These are phyloP conservation scores for Ranitomeya variabilis DNA, from an alignment of 2,113 vertebrate species.

Conservation along the genomic window DNA sequence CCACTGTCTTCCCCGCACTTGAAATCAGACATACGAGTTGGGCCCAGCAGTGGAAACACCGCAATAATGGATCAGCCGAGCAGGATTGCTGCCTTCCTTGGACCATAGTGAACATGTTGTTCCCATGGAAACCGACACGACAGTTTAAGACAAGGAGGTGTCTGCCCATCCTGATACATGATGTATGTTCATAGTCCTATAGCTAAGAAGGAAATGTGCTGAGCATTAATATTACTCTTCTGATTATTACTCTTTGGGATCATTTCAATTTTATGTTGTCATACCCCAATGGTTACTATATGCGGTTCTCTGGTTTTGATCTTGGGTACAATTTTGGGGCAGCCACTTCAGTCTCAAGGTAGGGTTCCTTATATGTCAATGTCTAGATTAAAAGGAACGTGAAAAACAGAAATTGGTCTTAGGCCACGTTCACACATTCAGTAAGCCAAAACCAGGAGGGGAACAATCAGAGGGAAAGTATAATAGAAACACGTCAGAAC, in stretches of 20 bases:
- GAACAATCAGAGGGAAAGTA: too few relatives aligned
- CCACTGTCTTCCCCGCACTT: background rate
- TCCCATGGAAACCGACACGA: constrained; percentile 9
- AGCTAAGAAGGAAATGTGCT: background rate
- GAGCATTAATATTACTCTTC: background rate
- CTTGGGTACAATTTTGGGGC: too few relatives aligned
- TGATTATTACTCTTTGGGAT: background rate
- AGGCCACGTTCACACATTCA: too few relatives aligned
- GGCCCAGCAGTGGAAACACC: background rate
- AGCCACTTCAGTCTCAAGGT: too few relatives aligned
- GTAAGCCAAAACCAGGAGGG: too few relatives aligned
- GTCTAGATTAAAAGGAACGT: too few relatives aligned
- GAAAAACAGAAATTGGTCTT: too few relatives aligned
- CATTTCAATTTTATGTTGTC: background rate
- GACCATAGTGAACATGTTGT: background rate
- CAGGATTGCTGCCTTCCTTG: constrained; percentile 28
- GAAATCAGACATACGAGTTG: background rate
- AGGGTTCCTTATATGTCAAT: too few relatives aligned
- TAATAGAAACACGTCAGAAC: too few relatives aligned
- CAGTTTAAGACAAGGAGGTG: background rate
- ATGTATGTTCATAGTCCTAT: constrained; percentile 8
- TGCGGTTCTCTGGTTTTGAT: background rate
- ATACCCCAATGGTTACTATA: background rate
- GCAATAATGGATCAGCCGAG: constrained; percentile 27
- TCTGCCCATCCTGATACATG: constrained; percentile 21